Evolutionary conservation across 2,888 invertebrate species (phyloP).

Genomic region (Clivina fossor): DNA sequence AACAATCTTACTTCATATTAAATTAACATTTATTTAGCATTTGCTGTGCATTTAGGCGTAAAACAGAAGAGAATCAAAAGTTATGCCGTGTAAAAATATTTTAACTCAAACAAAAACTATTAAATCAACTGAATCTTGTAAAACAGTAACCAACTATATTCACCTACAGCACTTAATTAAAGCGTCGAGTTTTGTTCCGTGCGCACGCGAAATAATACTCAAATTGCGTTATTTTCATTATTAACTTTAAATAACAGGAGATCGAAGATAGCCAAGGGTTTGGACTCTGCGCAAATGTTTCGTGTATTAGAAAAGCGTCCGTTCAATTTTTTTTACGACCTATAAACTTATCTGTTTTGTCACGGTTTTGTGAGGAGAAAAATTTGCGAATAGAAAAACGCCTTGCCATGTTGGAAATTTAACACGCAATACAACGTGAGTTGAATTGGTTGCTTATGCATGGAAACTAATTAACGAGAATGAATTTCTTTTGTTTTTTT

Average conservation of each 20-base stretch:
- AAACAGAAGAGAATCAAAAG: constrained; percentile 12
- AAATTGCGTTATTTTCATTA: constrained; percentile 31
- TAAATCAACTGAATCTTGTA: constrained; percentile 32
- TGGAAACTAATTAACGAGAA: too few species aligned
- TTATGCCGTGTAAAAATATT: constrained; percentile 25
- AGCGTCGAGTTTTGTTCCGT: too few species aligned
- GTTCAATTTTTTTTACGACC: constrained; percentile 22
- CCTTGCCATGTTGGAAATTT: too few species aligned
- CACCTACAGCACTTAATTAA: too few species aligned
- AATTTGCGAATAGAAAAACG: constrained; percentile 28
- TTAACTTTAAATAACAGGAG: constrained; percentile 29
- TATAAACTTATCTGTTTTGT: constrained; percentile 32
- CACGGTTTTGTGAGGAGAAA: constrained; percentile 27
- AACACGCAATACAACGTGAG: too few species aligned
- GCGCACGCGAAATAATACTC: too few species aligned
- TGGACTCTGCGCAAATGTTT: neutral
- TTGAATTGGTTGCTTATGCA: too few species aligned
- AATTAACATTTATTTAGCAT: too few species aligned
- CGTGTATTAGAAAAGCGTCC: constrained; percentile 5
- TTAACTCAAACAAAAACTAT: constrained; percentile 29
- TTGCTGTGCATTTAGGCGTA: too few species aligned
- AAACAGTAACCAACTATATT: too few species aligned
- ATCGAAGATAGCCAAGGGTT: constrained; percentile 15
- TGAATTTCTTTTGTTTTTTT: too few species aligned
- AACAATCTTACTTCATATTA: too few species aligned